Evolutionary conservation across 2,113 vertebrate species (phyloP).

Genomic region (Cnemophilus loriae): DNA sequence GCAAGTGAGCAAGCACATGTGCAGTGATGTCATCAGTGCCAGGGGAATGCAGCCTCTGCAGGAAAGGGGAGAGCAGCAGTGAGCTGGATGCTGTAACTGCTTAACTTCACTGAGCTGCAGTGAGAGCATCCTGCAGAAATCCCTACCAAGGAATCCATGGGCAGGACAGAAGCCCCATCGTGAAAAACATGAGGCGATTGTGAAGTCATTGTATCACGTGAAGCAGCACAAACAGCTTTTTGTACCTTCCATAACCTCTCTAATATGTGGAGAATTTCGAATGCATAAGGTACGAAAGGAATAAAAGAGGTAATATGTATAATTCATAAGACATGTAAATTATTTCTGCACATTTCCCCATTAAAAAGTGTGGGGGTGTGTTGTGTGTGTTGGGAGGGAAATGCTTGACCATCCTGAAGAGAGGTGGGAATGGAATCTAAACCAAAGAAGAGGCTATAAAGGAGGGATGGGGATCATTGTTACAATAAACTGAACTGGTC

Average conservation of each 20-base stretch:
- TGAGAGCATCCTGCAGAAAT: background rate
- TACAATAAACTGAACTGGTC: background rate
- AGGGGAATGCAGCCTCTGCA: background rate
- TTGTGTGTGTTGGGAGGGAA: background rate
- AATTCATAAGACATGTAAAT: slow-evolving; percentile 2
- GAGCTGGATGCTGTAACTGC: background rate
- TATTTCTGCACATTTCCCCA: background rate
- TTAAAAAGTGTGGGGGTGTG: background rate
- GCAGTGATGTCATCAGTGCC: background rate
- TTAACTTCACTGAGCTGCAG: background rate
- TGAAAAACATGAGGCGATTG: background rate
- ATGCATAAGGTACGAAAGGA: background rate
- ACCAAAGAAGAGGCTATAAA: background rate
- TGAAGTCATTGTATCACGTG: background rate
- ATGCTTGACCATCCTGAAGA: background rate
- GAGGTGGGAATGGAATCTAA: background rate
- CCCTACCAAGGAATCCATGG: background rate
- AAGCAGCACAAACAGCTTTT: background rate
- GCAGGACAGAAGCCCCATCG: background rate
- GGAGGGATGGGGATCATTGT: background rate
- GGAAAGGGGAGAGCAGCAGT: background rate
- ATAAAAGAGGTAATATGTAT: background rate
- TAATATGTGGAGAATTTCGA: background rate
- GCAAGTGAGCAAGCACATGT: background rate
- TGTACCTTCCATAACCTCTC: background rate